Conservation (phyloP, 2,113 vertebrate genomes). For the Lathamus discolor region DNA sequence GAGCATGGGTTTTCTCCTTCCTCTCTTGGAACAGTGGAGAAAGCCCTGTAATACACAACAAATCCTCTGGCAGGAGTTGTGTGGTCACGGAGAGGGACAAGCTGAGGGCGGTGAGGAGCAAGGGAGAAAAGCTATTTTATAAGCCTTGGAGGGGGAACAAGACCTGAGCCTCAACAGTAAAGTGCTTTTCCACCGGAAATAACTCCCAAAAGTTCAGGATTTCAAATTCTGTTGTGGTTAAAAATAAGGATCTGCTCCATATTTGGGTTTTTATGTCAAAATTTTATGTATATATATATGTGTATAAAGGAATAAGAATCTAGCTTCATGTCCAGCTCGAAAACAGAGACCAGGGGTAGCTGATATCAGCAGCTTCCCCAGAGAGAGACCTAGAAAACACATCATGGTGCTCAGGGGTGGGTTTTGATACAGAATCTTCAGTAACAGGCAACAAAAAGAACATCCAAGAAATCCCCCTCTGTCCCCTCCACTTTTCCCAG, state of each 20-base stretch:
- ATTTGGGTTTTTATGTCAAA: not conserved
- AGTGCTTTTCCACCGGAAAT: not conserved
- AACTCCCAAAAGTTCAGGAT: not conserved
- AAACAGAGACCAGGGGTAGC: not conserved
- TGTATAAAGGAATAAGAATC: not conserved
- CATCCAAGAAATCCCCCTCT: not conserved
- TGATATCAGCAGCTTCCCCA: not conserved
- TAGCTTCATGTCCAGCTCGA: not conserved
- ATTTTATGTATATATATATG: not conserved
- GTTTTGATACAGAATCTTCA: not conserved
- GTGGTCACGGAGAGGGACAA: not conserved
- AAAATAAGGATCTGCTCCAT: not conserved
- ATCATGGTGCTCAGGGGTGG: fast-evolving
- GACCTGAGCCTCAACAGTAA: not conserved
- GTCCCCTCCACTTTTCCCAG: not conserved
- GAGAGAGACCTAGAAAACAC: not conserved
- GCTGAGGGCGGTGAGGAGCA: not conserved
- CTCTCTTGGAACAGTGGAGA: not conserved
- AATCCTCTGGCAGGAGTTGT: not conserved
- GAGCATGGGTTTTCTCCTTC: not conserved
- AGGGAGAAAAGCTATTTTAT: not conserved
- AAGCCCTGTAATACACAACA: not conserved
- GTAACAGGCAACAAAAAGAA: not conserved
- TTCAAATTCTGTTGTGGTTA: not conserved
- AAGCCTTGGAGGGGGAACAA: not conserved